Evolutionary conservation across 1,140 invertebrate species (phyloP).

Genomic region (Andricus grossulariae): DNA sequence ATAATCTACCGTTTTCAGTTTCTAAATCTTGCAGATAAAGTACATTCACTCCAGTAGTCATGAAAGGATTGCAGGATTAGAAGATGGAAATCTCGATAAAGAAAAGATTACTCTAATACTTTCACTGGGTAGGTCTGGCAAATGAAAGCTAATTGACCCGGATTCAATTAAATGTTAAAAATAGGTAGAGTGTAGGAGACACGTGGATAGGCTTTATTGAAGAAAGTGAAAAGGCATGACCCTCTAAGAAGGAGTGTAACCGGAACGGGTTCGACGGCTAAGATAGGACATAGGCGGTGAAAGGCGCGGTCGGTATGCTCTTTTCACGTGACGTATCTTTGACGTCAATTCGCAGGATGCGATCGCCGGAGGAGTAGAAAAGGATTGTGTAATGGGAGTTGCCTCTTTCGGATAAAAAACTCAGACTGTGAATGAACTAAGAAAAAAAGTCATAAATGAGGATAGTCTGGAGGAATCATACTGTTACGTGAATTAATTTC

Average conservation of each 20-base stretch:
- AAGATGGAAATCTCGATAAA: conserved; percentile 32
- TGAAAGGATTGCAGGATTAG: not conserved
- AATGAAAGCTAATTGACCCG: not conserved
- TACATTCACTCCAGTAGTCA: too few species aligned
- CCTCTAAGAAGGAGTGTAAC: conserved; percentile 33
- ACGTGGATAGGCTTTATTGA: conserved; percentile 8
- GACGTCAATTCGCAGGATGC: conserved; percentile 45
- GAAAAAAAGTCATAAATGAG: conserved; percentile 6
- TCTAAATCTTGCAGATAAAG: too few species aligned
- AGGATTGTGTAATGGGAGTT: conserved; percentile 49
- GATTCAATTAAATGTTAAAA: conserved; percentile 37
- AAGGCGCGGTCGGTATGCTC: conserved; percentile 61
- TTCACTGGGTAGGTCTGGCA: not conserved
- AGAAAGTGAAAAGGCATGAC: conserved; percentile 18
- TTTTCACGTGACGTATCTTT: conserved; percentile 54
- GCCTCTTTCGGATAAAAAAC: conserved; percentile 32
- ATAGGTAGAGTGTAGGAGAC: conserved; percentile 8
- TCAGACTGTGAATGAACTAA: conserved; percentile 8
- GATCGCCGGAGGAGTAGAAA: conserved; percentile 20
- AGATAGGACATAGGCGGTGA: conserved; percentile 57
- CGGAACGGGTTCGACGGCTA: conserved; percentile 45
- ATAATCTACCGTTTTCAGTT: too few species aligned
- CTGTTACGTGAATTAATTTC: not conserved
- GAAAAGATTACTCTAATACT: conserved; percentile 45
- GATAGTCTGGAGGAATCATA: not conserved